Evolutionary conservation across 2,113 vertebrate species (phyloP).

Genomic region (Anthoscopus minutus): DNA sequence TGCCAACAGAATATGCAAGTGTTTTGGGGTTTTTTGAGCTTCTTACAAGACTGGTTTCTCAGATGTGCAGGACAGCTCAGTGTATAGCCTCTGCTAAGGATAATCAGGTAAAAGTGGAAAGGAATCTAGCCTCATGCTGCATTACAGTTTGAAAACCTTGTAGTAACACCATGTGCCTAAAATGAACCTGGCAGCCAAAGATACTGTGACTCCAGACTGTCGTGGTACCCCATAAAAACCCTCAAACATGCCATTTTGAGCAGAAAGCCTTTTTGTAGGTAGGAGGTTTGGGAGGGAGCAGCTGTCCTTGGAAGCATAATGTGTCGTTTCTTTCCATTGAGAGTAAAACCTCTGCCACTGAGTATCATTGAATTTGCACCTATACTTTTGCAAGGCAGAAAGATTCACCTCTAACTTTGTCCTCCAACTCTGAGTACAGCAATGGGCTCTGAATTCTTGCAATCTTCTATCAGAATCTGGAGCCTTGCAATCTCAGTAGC

Average conservation of each 20-base stretch:
- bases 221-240: not conserved
- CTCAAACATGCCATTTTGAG: not conserved
- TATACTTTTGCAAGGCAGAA: not conserved
- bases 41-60: not conserved
- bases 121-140: not conserved
- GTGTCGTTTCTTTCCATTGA: accelerated
- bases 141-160: not conserved
- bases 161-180: not conserved
- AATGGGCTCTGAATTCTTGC: not conserved
- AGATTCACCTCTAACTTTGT: not conserved
- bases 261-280: not conserved
- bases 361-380: not conserved
- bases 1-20: not conserved
- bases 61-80: not conserved
- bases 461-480: not conserved
- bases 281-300: not conserved
- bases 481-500: not conserved
- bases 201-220: not conserved
- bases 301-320: not conserved
- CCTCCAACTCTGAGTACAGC: not conserved
- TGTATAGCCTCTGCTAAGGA: not conserved
- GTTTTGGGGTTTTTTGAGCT: not conserved
- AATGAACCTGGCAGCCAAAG: not conserved
- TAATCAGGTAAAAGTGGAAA: not conserved
- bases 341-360: not conserved